Evolutionary conservation across 2,888 invertebrate species (phyloP), one percentile per base, ranked within the genome.

Genomic region (Lapara coniferarum): DNA sequence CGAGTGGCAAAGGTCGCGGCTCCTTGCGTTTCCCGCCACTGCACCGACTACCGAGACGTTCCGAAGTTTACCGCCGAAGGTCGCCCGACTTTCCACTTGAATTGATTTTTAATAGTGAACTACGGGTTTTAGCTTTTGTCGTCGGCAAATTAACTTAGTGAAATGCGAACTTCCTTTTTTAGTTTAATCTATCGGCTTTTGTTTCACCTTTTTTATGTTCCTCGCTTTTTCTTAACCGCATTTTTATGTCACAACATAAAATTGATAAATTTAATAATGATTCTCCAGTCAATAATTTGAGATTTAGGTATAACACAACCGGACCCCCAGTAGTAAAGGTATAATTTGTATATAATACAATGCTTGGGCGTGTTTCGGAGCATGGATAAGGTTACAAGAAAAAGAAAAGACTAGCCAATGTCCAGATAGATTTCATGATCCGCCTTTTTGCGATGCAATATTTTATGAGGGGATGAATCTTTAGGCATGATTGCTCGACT

Each of bases 61-160:
- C 81, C 80, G 80, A 85, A 83, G 79, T 81, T 77, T 80, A 81
- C 79, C 78, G 79, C 83, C 88, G 87, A 89, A 90, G 89, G 89
- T 88, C 89, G 89, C 63, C 78, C 76, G 81, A 80, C 82, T 89
- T 92, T 92, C 87, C 90, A 87, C 90, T 89, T 82, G 88, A 85
- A 91, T 92, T 90, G 90, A 90, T 92, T 92, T 92, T 92, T 91
- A 92, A 91, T 91, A 92, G 91, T 88, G 87, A 89, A 90, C 89
- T 85, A 85, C 82, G 88, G 85, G 84, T 86, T 92, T 89, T 86
- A 84, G 87, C 89, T 86, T 90, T 90, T 89, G 86, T 88, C 84
- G 80, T 81, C 79, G 83, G 82, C 81, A 89, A 91, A 90, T 90
- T 90, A 89, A 91, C 88, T 88, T 90, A 87, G 85, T 81, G 83